Conservation (phyloP, 2,797 vertebrate species). For the Pangasius macronema region DNA sequence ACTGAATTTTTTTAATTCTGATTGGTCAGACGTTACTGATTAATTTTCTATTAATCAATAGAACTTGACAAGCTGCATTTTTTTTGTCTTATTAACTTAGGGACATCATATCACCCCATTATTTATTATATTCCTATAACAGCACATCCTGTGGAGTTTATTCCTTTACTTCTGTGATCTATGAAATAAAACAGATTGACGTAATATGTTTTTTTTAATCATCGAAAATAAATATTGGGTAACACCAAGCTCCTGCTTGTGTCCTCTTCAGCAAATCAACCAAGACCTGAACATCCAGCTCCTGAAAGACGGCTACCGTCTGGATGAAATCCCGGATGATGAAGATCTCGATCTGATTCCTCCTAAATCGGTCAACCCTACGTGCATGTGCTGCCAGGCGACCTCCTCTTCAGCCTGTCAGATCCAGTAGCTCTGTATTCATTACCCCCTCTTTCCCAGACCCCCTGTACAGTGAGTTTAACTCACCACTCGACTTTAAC, state of each 20-base stretch:
- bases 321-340: slow-evolving; percentile 96
- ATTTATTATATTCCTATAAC: background rate
- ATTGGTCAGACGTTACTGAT: background rate
- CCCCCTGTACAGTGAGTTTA: slow-evolving; percentile 59
- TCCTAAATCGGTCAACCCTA: slow-evolving; percentile 96
- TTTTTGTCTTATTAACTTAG: background rate
- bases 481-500: slow-evolving; percentile 48
- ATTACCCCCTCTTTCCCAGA: slow-evolving; percentile 12
- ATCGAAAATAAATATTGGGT: too few species aligned
- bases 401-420: slow-evolving; percentile 94
- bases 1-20: background rate
- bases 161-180: background rate
- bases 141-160: background rate
- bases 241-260: slow-evolving; percentile 48
- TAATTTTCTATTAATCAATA: background rate
- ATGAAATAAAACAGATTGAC: background rate
- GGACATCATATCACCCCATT: background rate
- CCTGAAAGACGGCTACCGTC: slow-evolving; percentile 95
- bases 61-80: background rate
- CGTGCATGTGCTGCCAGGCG: slow-evolving; percentile 99
- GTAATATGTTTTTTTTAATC: background rate
- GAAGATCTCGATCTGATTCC: slow-evolving; percentile 98
- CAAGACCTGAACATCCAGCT: slow-evolving; percentile 99
- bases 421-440: slow-evolving; percentile 84
- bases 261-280: slow-evolving; percentile 92